Conservation (phyloP, 1,140 invertebrate genomes). For the Lamellibrachia luymesi region DNA sequence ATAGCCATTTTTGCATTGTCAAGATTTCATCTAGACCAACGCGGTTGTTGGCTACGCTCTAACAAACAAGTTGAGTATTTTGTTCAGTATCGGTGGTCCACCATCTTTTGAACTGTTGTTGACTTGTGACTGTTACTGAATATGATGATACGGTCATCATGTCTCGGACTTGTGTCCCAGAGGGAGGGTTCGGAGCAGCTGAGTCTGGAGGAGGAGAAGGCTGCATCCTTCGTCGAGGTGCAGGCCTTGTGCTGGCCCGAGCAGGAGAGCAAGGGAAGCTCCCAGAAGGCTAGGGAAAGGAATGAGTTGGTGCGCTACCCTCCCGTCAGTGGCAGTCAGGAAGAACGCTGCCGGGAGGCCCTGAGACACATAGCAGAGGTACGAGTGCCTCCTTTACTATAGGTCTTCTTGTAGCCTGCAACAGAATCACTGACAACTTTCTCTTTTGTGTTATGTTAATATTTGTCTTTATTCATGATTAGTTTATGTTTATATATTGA, state of each 20-base stretch:
- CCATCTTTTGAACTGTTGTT: too few species aligned
- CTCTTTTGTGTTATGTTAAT: too few species aligned
- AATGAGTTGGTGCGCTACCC: slow-evolving; percentile 53
- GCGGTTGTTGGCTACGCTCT: too few species aligned
- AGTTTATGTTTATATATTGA: too few species aligned
- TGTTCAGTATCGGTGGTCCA: too few species aligned
- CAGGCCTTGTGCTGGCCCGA: neutral
- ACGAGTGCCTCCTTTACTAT: slow-evolving; percentile 55
- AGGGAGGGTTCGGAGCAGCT: neutral
- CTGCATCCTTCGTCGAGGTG: neutral
- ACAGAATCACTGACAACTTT: neutral
- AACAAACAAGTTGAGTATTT: too few species aligned
- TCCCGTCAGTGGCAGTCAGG: slow-evolving; percentile 62
- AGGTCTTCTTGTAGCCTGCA: neutral
- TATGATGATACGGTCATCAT: too few species aligned
- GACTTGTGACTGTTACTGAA: too few species aligned
- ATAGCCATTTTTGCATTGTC: too few species aligned
- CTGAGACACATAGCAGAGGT: slow-evolving; percentile 69
- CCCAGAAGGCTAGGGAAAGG: neutral
- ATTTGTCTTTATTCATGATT: too few species aligned
- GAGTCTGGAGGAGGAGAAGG: neutral
- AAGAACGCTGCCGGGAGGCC: slow-evolving; percentile 68
- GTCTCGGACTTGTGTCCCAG: neutral
- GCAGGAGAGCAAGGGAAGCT: neutral
- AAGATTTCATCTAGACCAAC: too few species aligned